Base-by-base conservation (phyloP, 2,888 invertebrate species). In the Leptinotarsa haldemani region DNA sequence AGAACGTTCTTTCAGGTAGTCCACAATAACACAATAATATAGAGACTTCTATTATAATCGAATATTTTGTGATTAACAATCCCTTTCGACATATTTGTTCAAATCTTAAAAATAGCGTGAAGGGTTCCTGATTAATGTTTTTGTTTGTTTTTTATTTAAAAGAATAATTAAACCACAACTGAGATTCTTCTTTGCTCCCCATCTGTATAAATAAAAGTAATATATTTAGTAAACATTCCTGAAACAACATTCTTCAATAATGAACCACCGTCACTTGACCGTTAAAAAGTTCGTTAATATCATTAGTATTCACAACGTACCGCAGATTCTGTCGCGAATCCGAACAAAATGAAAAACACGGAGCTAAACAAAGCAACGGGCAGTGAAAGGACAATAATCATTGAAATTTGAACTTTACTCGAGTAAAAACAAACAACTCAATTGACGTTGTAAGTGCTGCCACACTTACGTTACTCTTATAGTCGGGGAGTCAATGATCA, bases 211-310 rank as follows among this genome's bases (percentile, higher is more conserved):
- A 40, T 12, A 40, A 40, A 7, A 40, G 40, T 40, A 40, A 56
- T 20, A 18, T 20, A 1, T 56, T 18, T 0, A 20, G 20, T 13
- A 13, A 56, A 56, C 53, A 56, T 20, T 56, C 22, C 12, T 18
- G n/a, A 20, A 56, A 20, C 53, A 56, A 13, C 53, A 56, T 56
- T 56, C 53, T 56, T 56, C 56, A 56, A 56, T 56, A 56, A 56
- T 13, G 22, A 56, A 56, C 56, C 56, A 56, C 56, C 56, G 22
- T 25, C 56, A 15, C 25, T 56, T 56, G 56, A 56, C 22, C 56
- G 56, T 56, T 56, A 22, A 40, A 40, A 25, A 56, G 56, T 20
- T 56, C 56, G 56, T 56, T 56, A 56, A 56, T 22, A 13, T 22
- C 56, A 56, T 56, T 22, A 22, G 25, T 22, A 56, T 56, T 56